Evolutionary conservation across 1,140 invertebrate species (phyloP), one percentile per base, ranked within the genome.

Genomic region (Zaprionus kolodkinae): DNA sequence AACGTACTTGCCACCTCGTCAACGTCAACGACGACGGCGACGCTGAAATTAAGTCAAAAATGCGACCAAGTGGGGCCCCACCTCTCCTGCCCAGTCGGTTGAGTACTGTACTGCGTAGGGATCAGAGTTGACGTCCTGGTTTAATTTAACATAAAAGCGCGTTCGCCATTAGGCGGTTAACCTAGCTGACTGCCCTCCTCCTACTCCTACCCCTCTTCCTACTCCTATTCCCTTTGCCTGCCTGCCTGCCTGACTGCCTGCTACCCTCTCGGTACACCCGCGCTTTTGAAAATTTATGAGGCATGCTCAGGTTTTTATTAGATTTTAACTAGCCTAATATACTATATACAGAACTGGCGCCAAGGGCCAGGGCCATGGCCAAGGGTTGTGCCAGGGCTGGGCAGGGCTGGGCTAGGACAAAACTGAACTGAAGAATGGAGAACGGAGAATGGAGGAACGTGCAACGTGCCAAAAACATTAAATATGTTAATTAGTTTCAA

Each of bases 231-330:
- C 21, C 21, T 21, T 21, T 21, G 21, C 21, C 21, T 21, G 21
- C 21, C 21, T 21, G 21, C 21, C 21, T 21, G 21, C 21, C 21
- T 21, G 21, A 21, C 27, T 30, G 27, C 27, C 27, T 2, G 27
- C 27, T 30, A 27, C 50, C 60, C 45, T 54, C 33, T 27, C 21
- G 30, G 54, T 11, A 27, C 45, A 50, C 17, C 10, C 45, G 45
- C 45, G 3, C 45, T 50, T 50, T 50, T 76, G 78, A 82, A 91
- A 92, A 92, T 92, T 91, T 92, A 92, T 92, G 91, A 92, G 91
- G 90, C 91, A 91, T 92, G 86, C 81, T 91, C 81, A 79, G 90
- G 86, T 88, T 92, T 92, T 89, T 91, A 91, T 91, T 91, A 91
- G 87, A 91, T 91, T 91, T 91, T 91, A 91, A 91, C 90, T 91